These are phyloP conservation scores for Ruditapes philippinarum DNA, from an alignment of 1,140 invertebrate species.

Conservation along the genomic window DNA sequence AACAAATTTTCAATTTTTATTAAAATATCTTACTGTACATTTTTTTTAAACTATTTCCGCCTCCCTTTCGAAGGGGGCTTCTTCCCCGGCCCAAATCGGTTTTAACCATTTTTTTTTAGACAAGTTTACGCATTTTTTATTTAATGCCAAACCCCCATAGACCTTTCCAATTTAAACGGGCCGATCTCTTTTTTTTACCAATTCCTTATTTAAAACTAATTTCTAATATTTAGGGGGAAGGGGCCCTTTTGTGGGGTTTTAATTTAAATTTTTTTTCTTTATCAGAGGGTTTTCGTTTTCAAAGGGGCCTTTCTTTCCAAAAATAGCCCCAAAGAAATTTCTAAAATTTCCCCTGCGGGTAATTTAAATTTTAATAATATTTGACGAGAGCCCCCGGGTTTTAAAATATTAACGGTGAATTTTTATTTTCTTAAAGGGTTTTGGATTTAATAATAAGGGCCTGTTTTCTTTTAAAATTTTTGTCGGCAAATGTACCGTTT, in stretches of 20 bases:
- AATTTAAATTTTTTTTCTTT: slow-evolving; percentile 68
- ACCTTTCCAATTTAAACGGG: slow-evolving; percentile 24
- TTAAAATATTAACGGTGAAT: slow-evolving; percentile 62
- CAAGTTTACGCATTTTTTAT: slow-evolving; percentile 50
- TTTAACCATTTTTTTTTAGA: slow-evolving; percentile 1
- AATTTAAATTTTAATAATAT: slow-evolving; percentile 70
- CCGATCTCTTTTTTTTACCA: slow-evolving; percentile 59
- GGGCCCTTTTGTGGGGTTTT: slow-evolving; percentile 67
- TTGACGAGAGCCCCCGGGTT: slow-evolving; percentile 54
- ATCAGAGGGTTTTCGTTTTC: slow-evolving; percentile 43
- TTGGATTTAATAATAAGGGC: slow-evolving; percentile 44
- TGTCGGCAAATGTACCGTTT: slow-evolving; percentile 26
- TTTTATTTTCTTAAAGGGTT: slow-evolving; percentile 65
- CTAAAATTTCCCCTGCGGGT: slow-evolving; percentile 42
- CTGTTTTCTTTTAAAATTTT: slow-evolving; percentile 34
- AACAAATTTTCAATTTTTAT: too few relatives aligned
- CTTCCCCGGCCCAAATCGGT: too few relatives aligned
- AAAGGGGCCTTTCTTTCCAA: slow-evolving; percentile 30
- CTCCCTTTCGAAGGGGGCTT: too few relatives aligned
- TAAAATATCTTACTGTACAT: too few relatives aligned
- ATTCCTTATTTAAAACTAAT: slow-evolving; percentile 65
- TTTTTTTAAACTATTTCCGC: too few relatives aligned
- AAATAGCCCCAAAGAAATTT: slow-evolving; percentile 60
- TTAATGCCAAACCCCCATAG: slow-evolving; percentile 54
- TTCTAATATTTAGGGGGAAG: slow-evolving; percentile 44